Conservation (phyloP, 2,113 vertebrate genomes). For the Melanerpes formicivorus region DNA sequence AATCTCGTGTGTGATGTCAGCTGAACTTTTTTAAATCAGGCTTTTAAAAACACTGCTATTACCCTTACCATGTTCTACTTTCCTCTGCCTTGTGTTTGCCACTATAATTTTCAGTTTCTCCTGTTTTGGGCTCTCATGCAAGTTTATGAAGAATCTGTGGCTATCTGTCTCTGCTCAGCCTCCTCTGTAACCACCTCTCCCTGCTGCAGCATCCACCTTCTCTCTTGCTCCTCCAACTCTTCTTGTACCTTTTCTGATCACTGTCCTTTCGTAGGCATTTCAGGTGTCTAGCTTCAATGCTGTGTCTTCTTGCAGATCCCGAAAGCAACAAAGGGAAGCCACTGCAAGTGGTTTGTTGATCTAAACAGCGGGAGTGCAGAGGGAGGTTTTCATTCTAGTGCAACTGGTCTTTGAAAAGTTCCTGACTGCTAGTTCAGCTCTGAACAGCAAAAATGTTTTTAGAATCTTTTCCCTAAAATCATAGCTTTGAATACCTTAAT, state of each 20-base stretch:
- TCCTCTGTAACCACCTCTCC: background rate
- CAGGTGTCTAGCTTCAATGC: background rate
- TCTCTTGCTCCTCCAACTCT: accelerated
- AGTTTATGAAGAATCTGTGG: background rate
- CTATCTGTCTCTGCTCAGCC: background rate
- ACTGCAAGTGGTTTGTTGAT: background rate
- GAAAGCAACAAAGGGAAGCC: background rate
- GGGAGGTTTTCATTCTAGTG: background rate
- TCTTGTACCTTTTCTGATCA: background rate
- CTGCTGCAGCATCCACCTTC: background rate
- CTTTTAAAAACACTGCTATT: background rate
- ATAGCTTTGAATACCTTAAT: accelerated
- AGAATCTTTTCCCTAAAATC: background rate
- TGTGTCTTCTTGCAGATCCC: background rate
- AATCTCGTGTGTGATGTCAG: background rate
- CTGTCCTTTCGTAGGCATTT: background rate
- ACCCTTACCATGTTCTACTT: background rate
- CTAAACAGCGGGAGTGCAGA: background rate
- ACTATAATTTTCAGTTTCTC: background rate
- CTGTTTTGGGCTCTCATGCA: background rate
- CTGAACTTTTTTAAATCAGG: background rate
- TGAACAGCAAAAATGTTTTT: background rate
- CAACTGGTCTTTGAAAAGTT: background rate
- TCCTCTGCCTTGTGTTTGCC: accelerated
- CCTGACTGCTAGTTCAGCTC: background rate